Evolutionary conservation across 1,140 invertebrate species (phyloP).

Genomic region (Campoletis sonorensis): DNA sequence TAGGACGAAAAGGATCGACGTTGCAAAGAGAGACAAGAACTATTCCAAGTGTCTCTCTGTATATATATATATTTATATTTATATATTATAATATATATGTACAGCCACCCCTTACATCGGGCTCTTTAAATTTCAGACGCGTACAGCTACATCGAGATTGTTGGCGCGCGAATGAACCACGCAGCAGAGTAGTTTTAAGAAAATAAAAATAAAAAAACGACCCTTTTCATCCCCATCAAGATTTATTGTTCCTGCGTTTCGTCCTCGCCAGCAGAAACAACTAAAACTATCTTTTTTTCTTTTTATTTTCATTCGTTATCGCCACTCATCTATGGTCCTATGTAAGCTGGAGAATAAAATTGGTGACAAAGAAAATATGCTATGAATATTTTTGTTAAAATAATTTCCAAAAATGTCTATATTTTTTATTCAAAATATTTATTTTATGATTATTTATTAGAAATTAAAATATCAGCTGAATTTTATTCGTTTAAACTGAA

Average conservation of each 20-base stretch:
- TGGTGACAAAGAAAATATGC: background rate
- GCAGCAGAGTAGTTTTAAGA: conserved; percentile 16
- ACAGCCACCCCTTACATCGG: conserved; percentile 39
- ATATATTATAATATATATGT: conserved; percentile 45
- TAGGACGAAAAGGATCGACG: conserved; percentile 56
- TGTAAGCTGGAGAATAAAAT: background rate
- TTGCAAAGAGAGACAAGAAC: conserved; percentile 37
- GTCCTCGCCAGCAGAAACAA: background rate
- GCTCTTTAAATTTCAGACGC: conserved; percentile 55
- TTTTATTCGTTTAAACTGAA: no score
- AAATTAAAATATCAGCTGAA: no score
- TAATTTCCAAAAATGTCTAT: background rate
- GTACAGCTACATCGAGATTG: conserved; percentile 1
- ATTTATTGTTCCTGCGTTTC: conserved; percentile 23
- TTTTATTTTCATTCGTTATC: conserved; percentile 20
- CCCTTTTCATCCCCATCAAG: background rate
- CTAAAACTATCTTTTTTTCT: conserved; percentile 29
- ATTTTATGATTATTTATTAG: no score
- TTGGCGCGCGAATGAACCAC: background rate
- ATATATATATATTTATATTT: conserved; percentile 59
- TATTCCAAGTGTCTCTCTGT: conserved; percentile 25
- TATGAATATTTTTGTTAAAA: background rate
- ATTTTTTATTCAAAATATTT: no score
- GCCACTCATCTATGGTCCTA: background rate
- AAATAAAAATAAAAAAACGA: conserved; percentile 2